phyloP scores from a whole-genome alignment of 2,888 invertebrate species.

The Spatulosminthurus flaviceps region DNA sequence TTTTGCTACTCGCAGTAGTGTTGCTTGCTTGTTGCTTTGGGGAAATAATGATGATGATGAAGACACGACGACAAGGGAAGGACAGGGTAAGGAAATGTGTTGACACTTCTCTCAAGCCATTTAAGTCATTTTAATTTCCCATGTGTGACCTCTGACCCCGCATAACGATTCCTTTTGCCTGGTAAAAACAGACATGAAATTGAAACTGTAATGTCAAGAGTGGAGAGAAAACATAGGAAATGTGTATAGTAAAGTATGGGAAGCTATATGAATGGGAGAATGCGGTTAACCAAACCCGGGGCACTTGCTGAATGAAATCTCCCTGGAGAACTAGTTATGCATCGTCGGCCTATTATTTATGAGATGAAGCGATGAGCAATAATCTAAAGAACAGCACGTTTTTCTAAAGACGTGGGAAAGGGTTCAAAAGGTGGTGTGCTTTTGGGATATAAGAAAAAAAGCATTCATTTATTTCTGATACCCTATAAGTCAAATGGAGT shows the following conservation, averaged over 20 bases:
- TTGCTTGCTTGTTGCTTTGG: neutral
- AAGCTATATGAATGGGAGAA: neutral
- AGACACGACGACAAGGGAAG: neutral
- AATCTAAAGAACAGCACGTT: constrained; percentile 33
- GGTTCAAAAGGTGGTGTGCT: constrained; percentile 24
- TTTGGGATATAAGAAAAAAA: neutral
- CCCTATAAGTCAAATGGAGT: neutral
- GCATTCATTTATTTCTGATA: neutral
- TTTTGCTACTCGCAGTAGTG: no score
- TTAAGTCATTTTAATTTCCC: constrained; percentile 46
- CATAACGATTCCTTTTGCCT: neutral
- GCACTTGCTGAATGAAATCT: constrained; percentile 7
- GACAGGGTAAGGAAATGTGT: constrained; percentile 15
- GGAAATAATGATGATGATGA: constrained; percentile 31
- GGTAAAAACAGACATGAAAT: constrained; percentile 12
- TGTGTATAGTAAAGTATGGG: neutral
- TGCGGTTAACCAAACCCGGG: neutral
- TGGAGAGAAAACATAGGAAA: no score
- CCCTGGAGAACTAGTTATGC: constrained; percentile 43
- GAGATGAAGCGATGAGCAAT: constrained; percentile 37
- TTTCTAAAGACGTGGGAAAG: constrained; percentile 40
- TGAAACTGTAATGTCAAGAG: neutral
- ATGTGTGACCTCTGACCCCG: constrained; percentile 37
- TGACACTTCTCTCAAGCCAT: constrained; percentile 33
- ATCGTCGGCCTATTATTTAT: constrained; percentile 36